Conservation (phyloP, 1,140 invertebrate genomes). For the Diabrotica undecimpunctata region DNA sequence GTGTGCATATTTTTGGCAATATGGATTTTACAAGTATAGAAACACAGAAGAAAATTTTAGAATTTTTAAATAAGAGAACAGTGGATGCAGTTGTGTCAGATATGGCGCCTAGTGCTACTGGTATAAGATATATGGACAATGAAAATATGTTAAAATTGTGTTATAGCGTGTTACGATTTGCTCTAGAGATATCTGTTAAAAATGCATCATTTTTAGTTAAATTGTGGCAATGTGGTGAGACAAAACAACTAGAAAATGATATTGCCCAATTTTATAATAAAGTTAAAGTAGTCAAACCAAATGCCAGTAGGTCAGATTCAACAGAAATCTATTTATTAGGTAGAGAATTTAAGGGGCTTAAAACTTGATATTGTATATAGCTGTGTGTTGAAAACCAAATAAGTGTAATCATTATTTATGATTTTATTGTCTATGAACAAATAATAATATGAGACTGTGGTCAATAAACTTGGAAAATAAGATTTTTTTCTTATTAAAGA, state of each 20-base stretch:
- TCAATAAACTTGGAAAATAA: too few species aligned
- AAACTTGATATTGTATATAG: constrained; percentile 3
- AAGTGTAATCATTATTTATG: too few species aligned
- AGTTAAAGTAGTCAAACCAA: constrained; percentile 79
- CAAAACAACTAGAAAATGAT: constrained; percentile 63
- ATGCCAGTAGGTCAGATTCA: constrained; percentile 81
- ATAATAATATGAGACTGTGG: too few species aligned
- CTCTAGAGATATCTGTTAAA: constrained; percentile 60
- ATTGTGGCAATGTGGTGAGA: constrained; percentile 80
- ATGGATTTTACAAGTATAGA: constrained; percentile 73
- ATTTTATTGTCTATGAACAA: too few species aligned
- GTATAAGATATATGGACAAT: constrained; percentile 75
- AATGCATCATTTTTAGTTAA: constrained; percentile 73
- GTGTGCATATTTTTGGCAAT: constrained; percentile 70
- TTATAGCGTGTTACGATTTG: constrained; percentile 75
- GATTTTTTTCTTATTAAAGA: too few species aligned
- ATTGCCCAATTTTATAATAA: constrained; percentile 70
- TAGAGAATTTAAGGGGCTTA: constrained; percentile 34
- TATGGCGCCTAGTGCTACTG: constrained; percentile 93
- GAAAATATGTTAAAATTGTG: constrained; percentile 74
- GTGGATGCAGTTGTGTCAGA: constrained; percentile 87
- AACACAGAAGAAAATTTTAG: constrained; percentile 61
- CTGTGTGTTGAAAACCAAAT: too few species aligned
- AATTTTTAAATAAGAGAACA: constrained; percentile 56
- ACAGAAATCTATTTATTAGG: constrained; percentile 67